These are phyloP conservation scores for Mactra quadrangularis DNA, from an alignment of 1,140 invertebrate species.

Conservation along the genomic window DNA sequence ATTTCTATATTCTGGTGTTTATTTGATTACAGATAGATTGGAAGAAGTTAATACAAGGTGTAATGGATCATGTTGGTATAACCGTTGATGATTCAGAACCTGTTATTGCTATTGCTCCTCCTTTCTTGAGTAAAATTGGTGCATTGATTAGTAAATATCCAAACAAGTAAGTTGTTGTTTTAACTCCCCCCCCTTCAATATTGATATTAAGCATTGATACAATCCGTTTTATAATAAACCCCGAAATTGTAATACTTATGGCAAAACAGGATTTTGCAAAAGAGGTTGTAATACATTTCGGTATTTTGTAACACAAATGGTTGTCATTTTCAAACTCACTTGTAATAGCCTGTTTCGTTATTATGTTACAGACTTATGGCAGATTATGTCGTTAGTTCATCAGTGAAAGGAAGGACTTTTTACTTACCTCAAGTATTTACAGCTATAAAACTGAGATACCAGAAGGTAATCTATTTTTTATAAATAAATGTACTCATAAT, in stretches of 20 bases:
- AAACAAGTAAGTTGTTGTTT: not conserved
- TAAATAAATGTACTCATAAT: no score
- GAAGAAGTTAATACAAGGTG: slow-evolving; percentile 19
- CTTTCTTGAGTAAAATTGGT: slow-evolving; percentile 41
- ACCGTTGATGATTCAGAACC: slow-evolving; percentile 30
- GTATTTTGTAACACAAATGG: no score
- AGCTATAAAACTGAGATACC: slow-evolving; percentile 26
- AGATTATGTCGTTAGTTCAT: slow-evolving; percentile 24
- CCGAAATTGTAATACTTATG: no score
- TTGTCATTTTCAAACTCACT: no score
- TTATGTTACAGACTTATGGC: slow-evolving; percentile 39
- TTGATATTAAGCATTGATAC: no score
- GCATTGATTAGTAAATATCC: slow-evolving; percentile 7
- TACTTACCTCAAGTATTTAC: slow-evolving; percentile 41
- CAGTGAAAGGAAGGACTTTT: slow-evolving; percentile 15
- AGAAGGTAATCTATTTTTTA: no score
- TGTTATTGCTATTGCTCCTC: slow-evolving; percentile 28
- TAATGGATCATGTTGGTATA: slow-evolving; percentile 26
- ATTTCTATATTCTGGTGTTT: no score
- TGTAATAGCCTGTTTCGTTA: no score
- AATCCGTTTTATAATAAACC: no score
- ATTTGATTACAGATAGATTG: slow-evolving; percentile 42
- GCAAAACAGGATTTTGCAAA: no score
- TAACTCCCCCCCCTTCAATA: no score
- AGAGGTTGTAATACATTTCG: no score